Conservation (phyloP, 2,113 vertebrate species). For the Turdus rufiventris region DNA sequence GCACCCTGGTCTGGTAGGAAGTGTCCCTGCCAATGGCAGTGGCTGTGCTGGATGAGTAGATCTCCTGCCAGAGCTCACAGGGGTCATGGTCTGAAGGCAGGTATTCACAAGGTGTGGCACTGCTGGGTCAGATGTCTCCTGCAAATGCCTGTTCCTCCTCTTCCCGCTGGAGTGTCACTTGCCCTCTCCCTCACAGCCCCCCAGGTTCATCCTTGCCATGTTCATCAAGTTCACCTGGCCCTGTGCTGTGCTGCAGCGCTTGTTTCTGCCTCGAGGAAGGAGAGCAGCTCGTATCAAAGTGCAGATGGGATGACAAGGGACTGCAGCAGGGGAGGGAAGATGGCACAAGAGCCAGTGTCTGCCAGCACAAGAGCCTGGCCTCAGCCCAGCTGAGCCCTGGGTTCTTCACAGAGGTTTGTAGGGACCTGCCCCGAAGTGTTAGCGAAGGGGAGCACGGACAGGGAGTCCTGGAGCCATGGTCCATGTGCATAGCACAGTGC, state of each 20-base stretch:
- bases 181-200: neutral
- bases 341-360: neutral
- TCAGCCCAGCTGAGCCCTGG: neutral
- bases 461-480: fast-evolving
- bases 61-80: neutral
- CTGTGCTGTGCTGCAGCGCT: neutral
- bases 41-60: neutral
- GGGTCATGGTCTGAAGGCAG: neutral
- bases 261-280: neutral
- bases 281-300: neutral
- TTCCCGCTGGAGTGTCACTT: fast-evolving
- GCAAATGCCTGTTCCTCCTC: neutral
- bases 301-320: neutral
- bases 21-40: neutral
- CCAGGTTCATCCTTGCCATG: neutral
- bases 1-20: fast-evolving
- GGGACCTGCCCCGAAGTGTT: neutral
- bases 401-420: neutral
- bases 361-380: neutral
- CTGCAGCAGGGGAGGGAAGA: neutral
- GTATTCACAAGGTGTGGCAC: neutral
- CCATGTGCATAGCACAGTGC: fast-evolving
- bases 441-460: neutral
- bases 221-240: neutral
- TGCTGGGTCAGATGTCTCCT: neutral